Conservation (phyloP, 2,888 invertebrate genomes). For the Patella ulyssiponensis region DNA sequence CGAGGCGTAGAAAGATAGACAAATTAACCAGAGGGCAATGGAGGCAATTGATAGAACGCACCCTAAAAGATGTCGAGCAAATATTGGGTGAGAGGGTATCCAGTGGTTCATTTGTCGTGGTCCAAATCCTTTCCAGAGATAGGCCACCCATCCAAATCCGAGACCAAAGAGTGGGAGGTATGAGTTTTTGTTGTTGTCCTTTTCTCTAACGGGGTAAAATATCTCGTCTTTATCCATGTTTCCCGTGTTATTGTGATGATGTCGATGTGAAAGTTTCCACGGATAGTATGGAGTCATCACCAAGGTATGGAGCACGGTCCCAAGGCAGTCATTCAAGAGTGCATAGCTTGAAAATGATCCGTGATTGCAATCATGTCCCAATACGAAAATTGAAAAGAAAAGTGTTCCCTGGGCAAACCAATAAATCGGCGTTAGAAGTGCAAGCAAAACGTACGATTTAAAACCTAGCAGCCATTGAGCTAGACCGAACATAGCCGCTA, state of each 20-base stretch:
- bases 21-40: conserved; percentile 44
- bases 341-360: conserved; percentile 62
- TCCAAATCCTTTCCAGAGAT: conserved; percentile 60
- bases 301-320: conserved; percentile 59
- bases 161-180: conserved; percentile 46
- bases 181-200: conserved; percentile 33
- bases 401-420: conserved; percentile 66
- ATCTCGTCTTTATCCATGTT: conserved; percentile 69
- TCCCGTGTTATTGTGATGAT: conserved; percentile 67
- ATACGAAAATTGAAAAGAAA: conserved; percentile 64
- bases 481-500: conserved; percentile 42
- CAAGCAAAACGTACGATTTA: conserved; percentile 19
- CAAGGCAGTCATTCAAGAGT: conserved; percentile 60
- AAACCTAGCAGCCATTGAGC: conserved; percentile 34
- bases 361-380: conserved; percentile 69
- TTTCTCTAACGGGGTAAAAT: conserved; percentile 63
- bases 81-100: conserved; percentile 45
- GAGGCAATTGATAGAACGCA: conserved; percentile 49
- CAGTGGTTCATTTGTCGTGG: conserved; percentile 51
- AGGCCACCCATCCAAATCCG: conserved; percentile 63
- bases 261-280: conserved; percentile 66
- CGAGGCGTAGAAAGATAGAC: conserved; percentile 46
- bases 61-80: conserved; percentile 48
- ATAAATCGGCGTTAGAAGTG: conserved; percentile 50
- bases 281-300: conserved; percentile 65